Evolutionary conservation across 2,113 vertebrate genomes (phyloP).

Genomic region (Sminthopsis crassicaudata): DNA sequence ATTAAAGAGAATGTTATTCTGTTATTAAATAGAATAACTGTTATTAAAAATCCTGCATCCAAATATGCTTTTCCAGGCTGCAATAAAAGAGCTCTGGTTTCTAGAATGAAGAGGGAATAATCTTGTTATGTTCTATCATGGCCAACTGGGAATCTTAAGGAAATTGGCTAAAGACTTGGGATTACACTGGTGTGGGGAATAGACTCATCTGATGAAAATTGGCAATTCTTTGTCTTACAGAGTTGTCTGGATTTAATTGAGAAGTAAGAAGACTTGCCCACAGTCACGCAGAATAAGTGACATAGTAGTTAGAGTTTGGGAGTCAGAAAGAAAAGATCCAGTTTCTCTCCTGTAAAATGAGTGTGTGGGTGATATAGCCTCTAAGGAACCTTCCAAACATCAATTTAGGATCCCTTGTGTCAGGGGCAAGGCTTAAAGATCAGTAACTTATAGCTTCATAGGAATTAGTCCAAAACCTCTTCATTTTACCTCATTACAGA

Average conservation of each 20-base stretch:
- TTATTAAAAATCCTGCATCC: background rate
- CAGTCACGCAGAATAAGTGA: background rate
- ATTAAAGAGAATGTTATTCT: no score
- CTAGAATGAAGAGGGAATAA: background rate
- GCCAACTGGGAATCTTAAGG: background rate
- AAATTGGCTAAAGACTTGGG: background rate
- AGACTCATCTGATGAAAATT: background rate
- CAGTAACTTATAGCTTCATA: no score
- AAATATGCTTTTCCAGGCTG: background rate
- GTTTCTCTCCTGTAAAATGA: background rate
- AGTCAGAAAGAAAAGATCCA: background rate
- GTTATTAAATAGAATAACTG: no score
- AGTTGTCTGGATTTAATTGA: background rate
- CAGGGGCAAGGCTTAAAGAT: no score
- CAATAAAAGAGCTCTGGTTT: background rate
- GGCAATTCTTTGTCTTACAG: background rate
- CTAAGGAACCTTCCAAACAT: no score
- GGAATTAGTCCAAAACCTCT: no score
- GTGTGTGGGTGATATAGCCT: no score
- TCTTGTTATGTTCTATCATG: background rate
- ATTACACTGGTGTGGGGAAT: background rate
- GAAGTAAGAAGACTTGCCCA: background rate
- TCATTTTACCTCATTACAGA: no score
- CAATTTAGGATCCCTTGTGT: no score
- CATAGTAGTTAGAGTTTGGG: background rate